These are phyloP conservation scores for Philopotamus ludificatus DNA, from an alignment of 1,140 invertebrate genomes.

Conservation along the genomic window DNA sequence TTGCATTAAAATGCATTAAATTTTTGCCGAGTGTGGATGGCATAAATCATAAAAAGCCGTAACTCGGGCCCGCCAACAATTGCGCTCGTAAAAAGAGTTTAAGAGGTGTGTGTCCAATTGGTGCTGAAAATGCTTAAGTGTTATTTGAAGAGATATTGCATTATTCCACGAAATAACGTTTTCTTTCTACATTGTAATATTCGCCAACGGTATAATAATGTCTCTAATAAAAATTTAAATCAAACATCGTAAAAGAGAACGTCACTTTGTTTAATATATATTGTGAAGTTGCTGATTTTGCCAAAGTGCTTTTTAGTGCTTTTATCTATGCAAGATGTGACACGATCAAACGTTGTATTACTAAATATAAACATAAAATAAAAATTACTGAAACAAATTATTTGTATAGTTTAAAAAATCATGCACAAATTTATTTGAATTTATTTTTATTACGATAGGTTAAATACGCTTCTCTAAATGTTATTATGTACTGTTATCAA, in stretches of 20 bases:
- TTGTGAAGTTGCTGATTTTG: neutral
- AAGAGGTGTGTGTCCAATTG: conserved; percentile 35
- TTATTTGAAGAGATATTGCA: conserved; percentile 31
- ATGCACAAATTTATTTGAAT: too few species aligned
- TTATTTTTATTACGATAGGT: too few species aligned
- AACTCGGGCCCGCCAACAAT: conserved; percentile 20
- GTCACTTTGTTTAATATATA: conserved; percentile 1
- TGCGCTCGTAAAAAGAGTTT: conserved; percentile 40
- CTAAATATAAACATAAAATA: too few species aligned
- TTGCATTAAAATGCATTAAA: conserved; percentile 43
- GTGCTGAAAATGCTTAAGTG: conserved; percentile 23
- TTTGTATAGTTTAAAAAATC: too few species aligned
- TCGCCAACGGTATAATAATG: neutral
- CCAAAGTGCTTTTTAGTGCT: too few species aligned
- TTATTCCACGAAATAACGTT: conserved; percentile 25
- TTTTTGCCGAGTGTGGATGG: conserved; percentile 38
- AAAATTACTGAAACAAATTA: too few species aligned
- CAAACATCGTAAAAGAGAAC: neutral
- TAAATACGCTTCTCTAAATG: too few species aligned
- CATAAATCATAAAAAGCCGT: conserved; percentile 36
- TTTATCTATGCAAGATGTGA: too few species aligned
- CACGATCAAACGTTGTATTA: too few species aligned
- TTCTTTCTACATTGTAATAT: conserved; percentile 26
- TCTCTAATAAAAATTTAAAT: neutral
- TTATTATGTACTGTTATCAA: too few species aligned